Evolutionary conservation across 2,113 vertebrate species (phyloP).

Genomic region (Phrynocephalus versicolor): DNA sequence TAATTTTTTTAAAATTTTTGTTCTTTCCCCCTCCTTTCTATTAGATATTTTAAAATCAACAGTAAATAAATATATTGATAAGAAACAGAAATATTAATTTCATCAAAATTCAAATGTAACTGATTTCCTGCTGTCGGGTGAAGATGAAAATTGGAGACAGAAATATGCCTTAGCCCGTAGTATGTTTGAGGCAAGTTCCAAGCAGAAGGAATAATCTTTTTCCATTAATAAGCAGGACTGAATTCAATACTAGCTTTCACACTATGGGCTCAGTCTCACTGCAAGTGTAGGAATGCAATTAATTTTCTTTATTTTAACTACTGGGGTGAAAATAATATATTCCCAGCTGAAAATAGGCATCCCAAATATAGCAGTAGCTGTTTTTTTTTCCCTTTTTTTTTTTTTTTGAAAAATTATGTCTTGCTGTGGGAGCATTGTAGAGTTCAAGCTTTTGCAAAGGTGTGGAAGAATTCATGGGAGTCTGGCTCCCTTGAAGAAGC

Average conservation of each 20-base stretch:
- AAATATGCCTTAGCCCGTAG: neutral
- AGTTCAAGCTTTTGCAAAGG: neutral
- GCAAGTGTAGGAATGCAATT: neutral
- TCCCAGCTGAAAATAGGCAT: neutral
- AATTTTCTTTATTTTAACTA: neutral
- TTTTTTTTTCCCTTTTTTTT: no score
- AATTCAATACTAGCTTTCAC: slow-evolving; percentile 1
- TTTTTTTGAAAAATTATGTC: neutral
- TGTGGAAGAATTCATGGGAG: neutral
- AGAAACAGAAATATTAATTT: slow-evolving; percentile 8
- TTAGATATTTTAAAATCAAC: slow-evolving; percentile 24
- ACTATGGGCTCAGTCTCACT: neutral
- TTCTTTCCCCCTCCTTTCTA: neutral
- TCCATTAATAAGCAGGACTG: slow-evolving; percentile 23
- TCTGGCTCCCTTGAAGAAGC: neutral
- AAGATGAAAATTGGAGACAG: neutral
- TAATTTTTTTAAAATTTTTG: neutral
- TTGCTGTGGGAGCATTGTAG: neutral
- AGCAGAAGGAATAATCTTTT: neutral
- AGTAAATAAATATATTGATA: slow-evolving; percentile 11
- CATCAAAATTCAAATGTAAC: neutral
- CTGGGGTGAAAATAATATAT: neutral
- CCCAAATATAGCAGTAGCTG: neutral
- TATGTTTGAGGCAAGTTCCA: slow-evolving; percentile 2
- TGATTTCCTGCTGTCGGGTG: neutral